These are phyloP conservation scores for Garra rufa DNA, from an alignment of 2,113 vertebrate genomes.

Conservation along the genomic window DNA sequence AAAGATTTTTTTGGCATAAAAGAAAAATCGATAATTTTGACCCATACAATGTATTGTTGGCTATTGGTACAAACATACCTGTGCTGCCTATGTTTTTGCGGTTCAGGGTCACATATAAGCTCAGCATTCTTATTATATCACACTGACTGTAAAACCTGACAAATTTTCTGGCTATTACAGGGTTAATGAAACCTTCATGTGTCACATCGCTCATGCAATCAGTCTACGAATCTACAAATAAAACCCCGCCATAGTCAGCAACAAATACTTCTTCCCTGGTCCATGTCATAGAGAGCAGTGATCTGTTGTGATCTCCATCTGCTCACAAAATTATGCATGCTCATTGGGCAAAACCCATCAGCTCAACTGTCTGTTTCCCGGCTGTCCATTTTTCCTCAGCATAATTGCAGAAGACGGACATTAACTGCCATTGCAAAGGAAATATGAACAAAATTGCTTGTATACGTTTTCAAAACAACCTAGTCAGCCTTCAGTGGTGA, in stretches of 20 bases:
- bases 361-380: neutral
- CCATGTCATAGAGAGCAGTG: neutral
- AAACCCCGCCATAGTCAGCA: neutral
- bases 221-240: neutral
- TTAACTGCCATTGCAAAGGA: neutral
- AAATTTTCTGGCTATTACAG: neutral
- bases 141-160: neutral
- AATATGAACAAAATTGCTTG: neutral
- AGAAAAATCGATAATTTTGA: no score
- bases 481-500: neutral
- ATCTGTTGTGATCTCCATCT: neutral
- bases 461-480: neutral
- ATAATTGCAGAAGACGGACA: neutral
- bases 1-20: no score
- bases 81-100: no score
- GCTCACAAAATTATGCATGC: slow-evolving; percentile 7
- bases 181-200: neutral
- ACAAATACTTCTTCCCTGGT: neutral
- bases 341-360: slow-evolving; percentile 12
- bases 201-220: neutral
- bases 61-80: no score
- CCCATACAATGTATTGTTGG: no score
- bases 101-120: no score
- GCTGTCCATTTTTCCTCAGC: neutral
- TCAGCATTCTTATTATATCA: no score